Conservation (phyloP, 2,113 vertebrate species). For the Caretta caretta region DNA sequence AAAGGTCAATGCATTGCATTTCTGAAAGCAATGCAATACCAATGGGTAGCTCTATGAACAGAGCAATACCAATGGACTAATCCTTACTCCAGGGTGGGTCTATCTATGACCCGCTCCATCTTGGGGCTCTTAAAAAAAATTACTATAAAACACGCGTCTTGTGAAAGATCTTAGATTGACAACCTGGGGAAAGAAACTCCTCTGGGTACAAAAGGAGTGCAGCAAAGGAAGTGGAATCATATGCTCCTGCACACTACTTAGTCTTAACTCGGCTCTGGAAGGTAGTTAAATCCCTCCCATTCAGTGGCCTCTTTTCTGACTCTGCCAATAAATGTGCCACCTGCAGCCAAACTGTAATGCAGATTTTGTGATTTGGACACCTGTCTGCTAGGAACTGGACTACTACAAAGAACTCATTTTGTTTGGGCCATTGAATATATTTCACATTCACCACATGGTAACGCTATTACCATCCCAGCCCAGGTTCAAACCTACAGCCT, state of each 20-base stretch:
- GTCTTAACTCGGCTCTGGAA: rapidly evolving
- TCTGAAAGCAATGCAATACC: not conserved
- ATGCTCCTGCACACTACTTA: not conserved
- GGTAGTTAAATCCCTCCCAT: not conserved
- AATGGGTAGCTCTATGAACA: not conserved
- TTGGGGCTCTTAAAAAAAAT: not conserved
- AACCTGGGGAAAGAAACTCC: not conserved
- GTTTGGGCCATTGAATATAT: not conserved
- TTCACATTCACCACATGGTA: not conserved
- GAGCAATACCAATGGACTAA: not conserved
- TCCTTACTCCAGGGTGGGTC: not conserved
- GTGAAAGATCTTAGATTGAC: not conserved
- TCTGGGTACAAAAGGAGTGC: no score
- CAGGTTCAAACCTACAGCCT: not conserved
- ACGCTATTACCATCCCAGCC: rapidly evolving
- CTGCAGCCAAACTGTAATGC: not conserved
- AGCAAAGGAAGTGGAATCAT: not conserved
- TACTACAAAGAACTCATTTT: not conserved
- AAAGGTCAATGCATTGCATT: not conserved
- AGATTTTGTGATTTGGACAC: not conserved
- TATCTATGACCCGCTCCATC: rapidly evolving
- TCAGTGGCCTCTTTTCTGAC: not conserved
- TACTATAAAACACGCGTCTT: not conserved
- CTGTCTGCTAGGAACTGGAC: not conserved
- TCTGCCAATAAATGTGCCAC: not conserved